phyloP scores from a whole-genome alignment of 2,888 invertebrate species.

The Metacarcinus magister region DNA sequence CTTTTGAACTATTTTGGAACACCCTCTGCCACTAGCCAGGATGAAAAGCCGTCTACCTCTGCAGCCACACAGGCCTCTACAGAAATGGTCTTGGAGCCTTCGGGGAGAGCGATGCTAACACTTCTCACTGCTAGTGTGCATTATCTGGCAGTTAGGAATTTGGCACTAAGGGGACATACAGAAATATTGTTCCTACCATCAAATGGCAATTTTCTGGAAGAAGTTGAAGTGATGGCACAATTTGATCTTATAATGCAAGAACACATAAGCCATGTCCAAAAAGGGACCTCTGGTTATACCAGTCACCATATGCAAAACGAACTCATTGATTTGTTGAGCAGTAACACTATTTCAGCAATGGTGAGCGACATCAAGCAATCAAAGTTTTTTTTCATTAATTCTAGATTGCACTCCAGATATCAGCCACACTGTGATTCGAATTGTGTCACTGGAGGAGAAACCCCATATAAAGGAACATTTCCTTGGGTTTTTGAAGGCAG shows the following conservation, averaged over 20 bases:
- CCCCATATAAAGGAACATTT: constrained; percentile 68
- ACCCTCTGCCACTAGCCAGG: no score
- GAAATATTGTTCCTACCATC: background rate
- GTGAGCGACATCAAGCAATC: constrained; percentile 74
- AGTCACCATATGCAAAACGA: constrained; percentile 68
- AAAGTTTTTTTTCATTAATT: constrained; percentile 75
- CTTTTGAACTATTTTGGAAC: no score
- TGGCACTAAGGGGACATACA: constrained; percentile 64
- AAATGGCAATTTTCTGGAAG: constrained; percentile 44
- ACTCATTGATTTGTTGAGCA: constrained; percentile 68
- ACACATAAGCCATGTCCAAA: constrained; percentile 64
- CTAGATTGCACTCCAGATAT: constrained; percentile 78
- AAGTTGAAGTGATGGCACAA: constrained; percentile 55
- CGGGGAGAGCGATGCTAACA: constrained; percentile 58
- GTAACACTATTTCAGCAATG: constrained; percentile 64
- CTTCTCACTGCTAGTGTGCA: constrained; percentile 66
- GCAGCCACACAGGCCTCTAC: no score
- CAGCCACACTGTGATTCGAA: constrained; percentile 72
- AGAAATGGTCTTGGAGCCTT: no score
- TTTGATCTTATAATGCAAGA: constrained; percentile 67
- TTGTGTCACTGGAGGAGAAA: constrained; percentile 62
- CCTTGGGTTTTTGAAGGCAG: constrained; percentile 63
- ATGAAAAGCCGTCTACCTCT: no score
- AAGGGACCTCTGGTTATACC: constrained; percentile 53
- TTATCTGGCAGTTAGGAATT: constrained; percentile 67